Evolutionary conservation across 2,113 vertebrate species (phyloP), one percentile per base, ranked within the genome.

Genomic region (Cyanoramphus novaezelandiae): DNA sequence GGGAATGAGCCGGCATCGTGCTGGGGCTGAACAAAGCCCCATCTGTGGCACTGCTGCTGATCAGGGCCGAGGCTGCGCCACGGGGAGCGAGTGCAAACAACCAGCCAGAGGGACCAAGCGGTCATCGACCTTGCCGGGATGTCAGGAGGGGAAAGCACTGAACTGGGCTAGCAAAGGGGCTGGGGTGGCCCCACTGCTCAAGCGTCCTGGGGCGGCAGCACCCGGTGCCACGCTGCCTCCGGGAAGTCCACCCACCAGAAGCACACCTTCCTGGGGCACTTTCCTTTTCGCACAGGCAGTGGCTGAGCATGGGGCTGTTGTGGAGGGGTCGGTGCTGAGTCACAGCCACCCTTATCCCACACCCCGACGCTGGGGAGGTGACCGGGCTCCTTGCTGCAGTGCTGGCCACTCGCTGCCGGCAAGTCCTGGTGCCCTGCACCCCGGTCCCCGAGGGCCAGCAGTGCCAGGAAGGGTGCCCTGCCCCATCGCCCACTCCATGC

Each of bases 401-500:
- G 20, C 41, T 1, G 9, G 37, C 44, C 1, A 1, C 72, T 77
- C 10, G 6, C 9, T 3, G 1, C 25, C 1, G 1, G 29, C 16
- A 35, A 70, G 27, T 3, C 13, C 29, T 2, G 0, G 50, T 3
- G 10, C 17, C 33, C 49, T 37, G 68, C 17, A 11, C 17, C 10
- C 15, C 2, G 3, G 11, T 43, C 9, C 28, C 49, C 1, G 2
- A 60, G 28, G 0, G 4, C 47, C 33, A 29, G 17, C 5, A 4
- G 52, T 59, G 5, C 31, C 50, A 35, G 24, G 21, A 74, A 50
- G 19, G 13, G 29, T 27, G 46, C 17, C 33, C 67, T 60, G 57
- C 9, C 7, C 59, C 47, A 37, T 4, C 1, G 2, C n/a, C 37
- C 31, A 20, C 41, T 24, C 31, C 0, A 0, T 52, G 29, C 44